A percentile compares a stretch with the other conserved stretches of the same genome.
Conservation (phyloP, 2,113 vertebrate genomes). For the Myotis davidii region DNA sequence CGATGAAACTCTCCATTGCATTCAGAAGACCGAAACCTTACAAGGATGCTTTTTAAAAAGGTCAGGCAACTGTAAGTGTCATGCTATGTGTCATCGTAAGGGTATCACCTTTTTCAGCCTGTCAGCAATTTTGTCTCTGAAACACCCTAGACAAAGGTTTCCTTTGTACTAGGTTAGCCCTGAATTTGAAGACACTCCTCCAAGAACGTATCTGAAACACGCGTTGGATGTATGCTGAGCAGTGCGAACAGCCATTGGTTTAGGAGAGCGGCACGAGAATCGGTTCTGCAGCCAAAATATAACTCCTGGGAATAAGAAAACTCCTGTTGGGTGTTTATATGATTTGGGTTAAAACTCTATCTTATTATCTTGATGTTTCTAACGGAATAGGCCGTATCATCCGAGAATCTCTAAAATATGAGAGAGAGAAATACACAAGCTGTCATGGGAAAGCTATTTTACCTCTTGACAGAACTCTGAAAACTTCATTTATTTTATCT, state of each 20-base stretch:
- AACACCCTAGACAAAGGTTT: constrained; percentile 69
- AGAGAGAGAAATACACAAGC: not conserved
- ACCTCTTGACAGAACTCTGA: constrained; percentile 41
- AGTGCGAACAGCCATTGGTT: constrained; percentile 70
- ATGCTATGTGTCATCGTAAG: constrained; percentile 59
- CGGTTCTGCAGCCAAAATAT: constrained; percentile 16
- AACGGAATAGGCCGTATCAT: not conserved
- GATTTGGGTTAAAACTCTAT: constrained; percentile 24
- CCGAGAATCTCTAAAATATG: not conserved
- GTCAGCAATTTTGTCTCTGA: constrained; percentile 47
- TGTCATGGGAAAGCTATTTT: not conserved
- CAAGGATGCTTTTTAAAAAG: constrained; percentile 47
- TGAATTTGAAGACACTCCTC: constrained; percentile 75
- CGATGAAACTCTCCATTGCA: not conserved
- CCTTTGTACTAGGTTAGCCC: constrained; percentile 59
- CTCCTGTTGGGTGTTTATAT: not conserved
- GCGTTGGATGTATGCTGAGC: constrained; percentile 53
- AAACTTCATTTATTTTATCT: constrained; percentile 41
- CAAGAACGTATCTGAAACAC: constrained; percentile 67
- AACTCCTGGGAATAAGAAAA: constrained; percentile 37
- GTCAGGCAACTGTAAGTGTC: constrained; percentile 36
- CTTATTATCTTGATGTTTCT: constrained; percentile 41
- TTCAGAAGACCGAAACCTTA: not conserved
- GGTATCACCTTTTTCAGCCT: constrained; percentile 49
- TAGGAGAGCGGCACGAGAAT: constrained; percentile 56